Evolutionary conservation across 2,797 vertebrate species (phyloP).

Genomic region (Limosa lapponica): DNA sequence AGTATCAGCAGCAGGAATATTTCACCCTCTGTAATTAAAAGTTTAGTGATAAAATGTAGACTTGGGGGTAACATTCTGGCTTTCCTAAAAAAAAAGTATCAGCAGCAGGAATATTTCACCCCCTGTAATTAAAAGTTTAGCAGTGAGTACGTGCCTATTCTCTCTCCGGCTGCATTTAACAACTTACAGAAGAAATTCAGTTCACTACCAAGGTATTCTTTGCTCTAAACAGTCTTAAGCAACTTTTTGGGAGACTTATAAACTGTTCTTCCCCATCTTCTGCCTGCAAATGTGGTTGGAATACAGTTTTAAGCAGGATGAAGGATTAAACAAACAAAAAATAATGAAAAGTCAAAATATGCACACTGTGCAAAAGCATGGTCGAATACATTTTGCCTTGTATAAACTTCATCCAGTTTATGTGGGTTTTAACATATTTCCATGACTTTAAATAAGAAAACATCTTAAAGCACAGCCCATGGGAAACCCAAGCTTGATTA

Average conservation of each 20-base stretch:
- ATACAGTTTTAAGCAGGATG: conserved; percentile 61
- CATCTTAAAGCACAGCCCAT: conserved; percentile 77
- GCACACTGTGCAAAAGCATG: conserved; percentile 70
- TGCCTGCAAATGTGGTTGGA: conserved; percentile 35
- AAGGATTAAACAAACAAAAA: conserved; percentile 75
- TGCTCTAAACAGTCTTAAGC: conserved; percentile 10
- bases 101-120: background rate
- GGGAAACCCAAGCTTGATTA: conserved; percentile 86
- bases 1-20: background rate
- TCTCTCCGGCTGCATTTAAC: background rate
- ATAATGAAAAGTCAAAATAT: conserved; percentile 78
- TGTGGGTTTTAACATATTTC: conserved; percentile 81
- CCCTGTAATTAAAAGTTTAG: background rate
- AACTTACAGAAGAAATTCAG: conserved; percentile 12
- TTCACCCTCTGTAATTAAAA: background rate
- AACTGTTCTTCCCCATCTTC: conserved; percentile 24
- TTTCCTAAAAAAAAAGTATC: background rate
- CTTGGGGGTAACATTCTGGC: background rate
- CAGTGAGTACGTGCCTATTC: background rate
- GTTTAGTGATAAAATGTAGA: background rate
- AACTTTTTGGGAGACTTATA: conserved; percentile 12
- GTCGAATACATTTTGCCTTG: conserved; percentile 71
- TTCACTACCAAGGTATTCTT: background rate
- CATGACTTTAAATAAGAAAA: conserved; percentile 82
- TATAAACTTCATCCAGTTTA: conserved; percentile 76